phyloP scores from a whole-genome alignment of 2,113 vertebrate genomes.

The Burhinus oedicnemus region DNA sequence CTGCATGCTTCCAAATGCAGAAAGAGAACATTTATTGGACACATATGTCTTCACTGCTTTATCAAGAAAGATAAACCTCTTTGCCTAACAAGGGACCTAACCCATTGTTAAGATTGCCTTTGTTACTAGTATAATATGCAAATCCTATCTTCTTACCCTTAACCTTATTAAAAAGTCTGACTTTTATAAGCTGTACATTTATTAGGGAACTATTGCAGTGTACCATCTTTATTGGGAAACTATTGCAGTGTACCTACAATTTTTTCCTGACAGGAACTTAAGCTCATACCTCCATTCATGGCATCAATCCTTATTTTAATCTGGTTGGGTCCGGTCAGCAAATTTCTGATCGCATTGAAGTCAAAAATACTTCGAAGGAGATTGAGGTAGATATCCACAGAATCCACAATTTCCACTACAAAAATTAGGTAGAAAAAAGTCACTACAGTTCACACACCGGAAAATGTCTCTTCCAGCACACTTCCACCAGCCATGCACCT shows the following conservation, averaged over 20 bases:
- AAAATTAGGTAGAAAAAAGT: slow-evolving; percentile 6
- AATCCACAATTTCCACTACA: slow-evolving; percentile 96
- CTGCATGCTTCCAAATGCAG: background rate
- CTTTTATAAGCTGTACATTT: background rate
- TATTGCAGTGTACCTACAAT: background rate
- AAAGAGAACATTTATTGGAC: background rate
- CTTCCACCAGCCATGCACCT: background rate
- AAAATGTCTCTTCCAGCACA: background rate
- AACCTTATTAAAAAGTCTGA: background rate
- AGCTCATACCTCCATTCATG: slow-evolving; percentile 90
- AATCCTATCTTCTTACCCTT: background rate
- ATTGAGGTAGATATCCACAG: slow-evolving; percentile 95
- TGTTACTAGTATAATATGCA: background rate
- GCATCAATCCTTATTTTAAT: slow-evolving; percentile 95
- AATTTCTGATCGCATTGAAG: slow-evolving; percentile 89
- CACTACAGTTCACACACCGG: background rate
- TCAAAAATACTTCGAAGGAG: slow-evolving; percentile 93
- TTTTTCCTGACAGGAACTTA: background rate
- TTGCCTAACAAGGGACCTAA: background rate
- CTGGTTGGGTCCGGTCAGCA: slow-evolving; percentile 90
- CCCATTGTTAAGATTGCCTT: background rate
- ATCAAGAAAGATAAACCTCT: background rate
- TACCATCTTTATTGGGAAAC: background rate
- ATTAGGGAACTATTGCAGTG: background rate
- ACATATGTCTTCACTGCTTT: background rate